Conservation (phyloP, 2,113 vertebrate genomes). For the Peromyscus polionotus region DNA sequence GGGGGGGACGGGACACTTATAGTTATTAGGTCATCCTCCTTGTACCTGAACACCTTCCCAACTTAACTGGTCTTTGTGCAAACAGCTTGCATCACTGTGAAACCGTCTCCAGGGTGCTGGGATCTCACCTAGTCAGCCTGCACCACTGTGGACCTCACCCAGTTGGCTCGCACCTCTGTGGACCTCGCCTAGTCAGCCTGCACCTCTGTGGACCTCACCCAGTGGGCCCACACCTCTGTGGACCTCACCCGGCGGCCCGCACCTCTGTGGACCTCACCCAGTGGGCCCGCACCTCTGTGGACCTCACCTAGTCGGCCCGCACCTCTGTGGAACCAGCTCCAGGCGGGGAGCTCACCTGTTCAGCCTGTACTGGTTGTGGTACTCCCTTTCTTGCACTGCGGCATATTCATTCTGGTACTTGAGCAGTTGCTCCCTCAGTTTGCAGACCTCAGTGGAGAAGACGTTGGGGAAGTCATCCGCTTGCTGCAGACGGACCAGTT, state of each 20-base stretch:
- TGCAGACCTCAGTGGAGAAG: constrained; percentile 86
- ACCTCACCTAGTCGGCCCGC: too few species aligned
- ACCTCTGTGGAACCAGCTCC: background rate
- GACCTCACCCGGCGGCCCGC: too few species aligned
- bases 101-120: background rate
- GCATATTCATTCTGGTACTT: constrained; percentile 88
- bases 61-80: background rate
- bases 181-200: background rate
- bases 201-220: too few species aligned
- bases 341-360: constrained; percentile 80
- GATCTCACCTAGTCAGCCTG: background rate
- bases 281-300: too few species aligned
- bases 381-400: constrained; percentile 85
- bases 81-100: background rate
- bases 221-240: too few species aligned
- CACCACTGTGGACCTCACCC: too few species aligned
- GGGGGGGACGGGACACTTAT: background rate
- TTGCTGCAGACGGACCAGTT: constrained; percentile 87
- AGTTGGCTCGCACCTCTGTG: background rate
- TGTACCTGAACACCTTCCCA: background rate
- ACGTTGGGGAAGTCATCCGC: constrained; percentile 87
- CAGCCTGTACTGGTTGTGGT: constrained; percentile 87
- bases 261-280: background rate
- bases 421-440: constrained; percentile 89
- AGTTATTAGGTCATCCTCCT: too few species aligned